These are phyloP conservation scores for Cosmorhoe ocellata DNA, from an alignment of 2,888 invertebrate genomes.

Conservation along the genomic window DNA sequence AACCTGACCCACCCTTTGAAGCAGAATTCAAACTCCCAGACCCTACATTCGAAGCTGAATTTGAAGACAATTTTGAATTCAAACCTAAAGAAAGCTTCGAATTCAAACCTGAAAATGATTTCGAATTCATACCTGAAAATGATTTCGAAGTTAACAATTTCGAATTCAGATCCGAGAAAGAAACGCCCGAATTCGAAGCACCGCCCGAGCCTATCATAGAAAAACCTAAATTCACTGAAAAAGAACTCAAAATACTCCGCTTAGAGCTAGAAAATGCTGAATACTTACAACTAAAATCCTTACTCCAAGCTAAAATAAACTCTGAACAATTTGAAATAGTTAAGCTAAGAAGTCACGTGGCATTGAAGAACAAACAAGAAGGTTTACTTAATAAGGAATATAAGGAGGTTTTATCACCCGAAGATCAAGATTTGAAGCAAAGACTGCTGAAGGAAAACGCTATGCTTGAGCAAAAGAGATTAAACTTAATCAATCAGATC, in stretches of 20 bases:
- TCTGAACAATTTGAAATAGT: slow-evolving; percentile 88
- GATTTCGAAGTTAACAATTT: slow-evolving; percentile 48
- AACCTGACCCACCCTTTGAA: slow-evolving; percentile 42
- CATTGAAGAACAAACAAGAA: slow-evolving; percentile 76
- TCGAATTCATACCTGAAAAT: no score
- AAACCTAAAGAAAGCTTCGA: slow-evolving; percentile 37
- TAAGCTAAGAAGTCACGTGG: slow-evolving; percentile 81
- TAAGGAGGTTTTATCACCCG: slow-evolving; percentile 60
- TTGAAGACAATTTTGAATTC: slow-evolving; percentile 56
- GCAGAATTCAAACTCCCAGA: slow-evolving; percentile 43
- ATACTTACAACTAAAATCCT: slow-evolving; percentile 85
- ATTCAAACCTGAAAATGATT: slow-evolving; percentile 24
- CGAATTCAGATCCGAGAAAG: slow-evolving; percentile 48
- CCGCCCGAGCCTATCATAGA: slow-evolving; percentile 52
- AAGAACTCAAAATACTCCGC: slow-evolving; percentile 80
- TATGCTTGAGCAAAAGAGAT: slow-evolving; percentile 85
- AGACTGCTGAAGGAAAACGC: slow-evolving; percentile 84
- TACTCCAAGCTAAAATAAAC: slow-evolving; percentile 86
- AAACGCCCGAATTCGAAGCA: slow-evolving; percentile 43
- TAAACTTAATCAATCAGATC: slow-evolving; percentile 85
- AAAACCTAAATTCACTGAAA: slow-evolving; percentile 81
- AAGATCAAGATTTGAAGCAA: slow-evolving; percentile 69
- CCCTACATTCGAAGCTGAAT: slow-evolving; percentile 54
- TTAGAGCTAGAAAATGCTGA: slow-evolving; percentile 86
- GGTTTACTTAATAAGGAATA: slow-evolving; percentile 57